Conservation (phyloP, 92 coral and sea anemone species). For the Phenganax stokvisi region DNA sequence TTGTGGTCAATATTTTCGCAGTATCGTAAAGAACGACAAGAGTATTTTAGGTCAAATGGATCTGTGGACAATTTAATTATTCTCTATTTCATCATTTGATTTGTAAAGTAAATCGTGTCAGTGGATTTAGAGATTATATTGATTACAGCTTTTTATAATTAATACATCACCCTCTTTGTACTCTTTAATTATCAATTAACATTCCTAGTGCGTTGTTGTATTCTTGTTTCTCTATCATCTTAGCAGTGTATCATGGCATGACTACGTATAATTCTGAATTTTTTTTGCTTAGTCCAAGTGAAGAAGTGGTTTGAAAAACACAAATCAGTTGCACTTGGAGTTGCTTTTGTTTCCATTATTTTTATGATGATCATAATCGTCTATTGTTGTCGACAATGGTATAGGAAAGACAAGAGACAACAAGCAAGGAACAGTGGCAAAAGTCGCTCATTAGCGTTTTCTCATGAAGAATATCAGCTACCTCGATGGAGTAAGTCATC, state of each 20-base stretch:
- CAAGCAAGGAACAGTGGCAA: not conserved
- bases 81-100: no score
- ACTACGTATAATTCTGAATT: not conserved
- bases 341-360: not conserved
- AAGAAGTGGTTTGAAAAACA: slow-evolving; percentile 23
- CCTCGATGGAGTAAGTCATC: slow-evolving; percentile 21
- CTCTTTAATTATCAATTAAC: not conserved
- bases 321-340: not conserved
- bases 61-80: no score
- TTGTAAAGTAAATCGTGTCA: no score
- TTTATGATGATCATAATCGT: not conserved
- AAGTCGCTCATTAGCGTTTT: not conserved
- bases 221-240: not conserved
- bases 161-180: not conserved
- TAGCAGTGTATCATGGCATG: not conserved
- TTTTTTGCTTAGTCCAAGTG: not conserved
- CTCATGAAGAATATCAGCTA: slow-evolving; percentile 4
- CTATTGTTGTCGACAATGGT: slow-evolving; percentile 7
- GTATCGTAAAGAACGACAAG: no score
- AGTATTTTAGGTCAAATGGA: no score
- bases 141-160: not conserved
- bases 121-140: not conserved
- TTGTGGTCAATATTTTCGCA: not conserved
- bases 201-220: not conserved
- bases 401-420: slow-evolving; percentile 9